Base-by-base conservation (phyloP, 2,888 invertebrate genomes). In the Phalera bucephala region DNA sequence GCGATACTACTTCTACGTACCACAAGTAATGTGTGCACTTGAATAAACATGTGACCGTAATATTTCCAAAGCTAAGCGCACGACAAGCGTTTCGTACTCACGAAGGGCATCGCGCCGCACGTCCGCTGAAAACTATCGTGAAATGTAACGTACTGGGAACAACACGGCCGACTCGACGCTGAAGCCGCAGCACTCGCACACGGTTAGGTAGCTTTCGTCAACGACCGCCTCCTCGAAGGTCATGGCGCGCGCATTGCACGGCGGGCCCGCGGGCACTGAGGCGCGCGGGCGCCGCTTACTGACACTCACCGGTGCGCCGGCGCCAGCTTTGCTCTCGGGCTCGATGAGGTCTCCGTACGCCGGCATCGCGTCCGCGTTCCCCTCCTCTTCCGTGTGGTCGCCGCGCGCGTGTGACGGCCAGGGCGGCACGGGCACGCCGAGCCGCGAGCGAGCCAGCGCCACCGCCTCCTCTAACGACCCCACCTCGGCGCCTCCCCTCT, bases 181-280 rank as follows among this genome's bases (percentile, higher is more conserved):
- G 85, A 89, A 90, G 58, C 90, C 90, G 78, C 90, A 90, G 72
- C 90, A 90, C 72, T 90, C 89, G 80, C 90, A 90, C 75, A 89
- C 89, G 50, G 81, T 80, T 53, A 85, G 77, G 72, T 84, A 85
- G 72, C 83, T 80, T 73, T 86, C 82, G 76, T 90, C 88, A 17
- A 17, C 17, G 56, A 69, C 80, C 58, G 79, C 67, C 75, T 82
- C 82, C 73, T 86, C 88, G 83, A 86, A 84, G 87, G 84, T 86
- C 88, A 87, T 87, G 80, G 81, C 86, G 85, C 87, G 84, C 86
- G 88, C 87, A 82, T 81, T 77, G 77, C 76, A 55, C 83, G 81
- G 67, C 61, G 65, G 60, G 60, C 67, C 70, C 63, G 62, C 66
- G 67, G 52, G 58, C 80, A 86, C 86, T 84, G 82, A 70, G 33